Evolutionary conservation across 2,113 vertebrate genomes (phyloP), one percentile per base, ranked within the genome.

Genomic region (Cnemophilus loriae): DNA sequence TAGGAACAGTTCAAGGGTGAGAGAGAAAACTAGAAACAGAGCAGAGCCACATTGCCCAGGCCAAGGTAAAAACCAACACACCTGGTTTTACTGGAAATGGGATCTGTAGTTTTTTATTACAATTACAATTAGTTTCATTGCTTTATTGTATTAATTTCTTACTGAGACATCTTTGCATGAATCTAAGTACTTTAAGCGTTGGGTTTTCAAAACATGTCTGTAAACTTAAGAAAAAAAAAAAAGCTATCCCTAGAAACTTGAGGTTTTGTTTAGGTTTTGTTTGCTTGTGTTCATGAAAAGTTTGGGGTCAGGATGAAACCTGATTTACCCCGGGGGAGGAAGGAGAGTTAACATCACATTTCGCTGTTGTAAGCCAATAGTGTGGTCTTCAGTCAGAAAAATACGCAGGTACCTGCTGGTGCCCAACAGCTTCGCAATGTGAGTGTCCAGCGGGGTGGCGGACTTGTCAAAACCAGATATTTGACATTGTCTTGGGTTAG

Each of bases 361-460:
- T 37, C 56, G 8, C 33, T 55, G 7, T 14, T 82, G 5, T 20
- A 23, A 75, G 57, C 6, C 26, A 19, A 16, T 22, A 19, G 28
- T 17, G 18, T 46, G 50, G 13, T 42, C 41, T 56, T 41, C 23
- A 21, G n/a, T 21, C 44, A 28, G 52, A 79, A 89, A 82, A 71
- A 52, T 32, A 39, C 14, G 21, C 0, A 0, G 9, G 4, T 32
- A 10, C 10, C 12, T 86, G 28, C 44, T 59, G 30, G 22, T 52
- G 16, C 21, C 41, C 2, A 14, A 4, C 22, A 55, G 57, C 33
- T 44, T 75, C 8, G 7, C 0, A 0, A 4, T 13, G 23, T 13
- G 7, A 21, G 21, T 19, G 47, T 33, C 65, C 19, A 42, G 42
- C 4, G 1, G 47, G 3, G 47, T 37, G 42, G 19, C 8, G 19